Conservation (phyloP, 2,797 vertebrate genomes). For the Poeciliopsis gracilis region DNA sequence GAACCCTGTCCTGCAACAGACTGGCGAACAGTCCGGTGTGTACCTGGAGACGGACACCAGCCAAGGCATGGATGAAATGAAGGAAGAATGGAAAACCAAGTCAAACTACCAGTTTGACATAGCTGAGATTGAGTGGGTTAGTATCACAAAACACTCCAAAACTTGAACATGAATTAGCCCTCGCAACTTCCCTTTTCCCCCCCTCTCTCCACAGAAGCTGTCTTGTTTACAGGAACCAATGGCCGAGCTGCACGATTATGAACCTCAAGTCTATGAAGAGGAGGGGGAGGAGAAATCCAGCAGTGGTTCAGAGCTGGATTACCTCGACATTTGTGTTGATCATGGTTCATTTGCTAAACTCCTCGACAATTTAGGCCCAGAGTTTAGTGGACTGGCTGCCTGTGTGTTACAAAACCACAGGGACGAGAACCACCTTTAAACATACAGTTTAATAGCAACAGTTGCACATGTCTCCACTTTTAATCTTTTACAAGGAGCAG, state of each 20-base stretch:
- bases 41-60: too few species aligned
- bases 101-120: background rate
- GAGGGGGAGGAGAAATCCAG: constrained; percentile 35
- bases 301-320: constrained; percentile 43
- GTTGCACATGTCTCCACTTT: constrained; percentile 48
- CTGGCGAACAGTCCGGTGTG: too few species aligned
- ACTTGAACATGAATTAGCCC: background rate
- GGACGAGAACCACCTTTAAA: background rate
- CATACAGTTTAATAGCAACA: constrained; percentile 63
- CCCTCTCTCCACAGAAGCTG: constrained; percentile 52
- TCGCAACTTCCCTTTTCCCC: background rate
- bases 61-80: too few species aligned
- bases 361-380: constrained; percentile 44
- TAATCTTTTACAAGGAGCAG: constrained; percentile 27
- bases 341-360: background rate
- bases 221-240: constrained; percentile 15
- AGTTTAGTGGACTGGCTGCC: constrained; percentile 54
- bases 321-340: constrained; percentile 27
- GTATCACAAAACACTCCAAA: constrained; percentile 4
- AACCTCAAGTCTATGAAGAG: constrained; percentile 48
- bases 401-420: constrained; percentile 22
- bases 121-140: constrained; percentile 28
- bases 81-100: fast-evolving
- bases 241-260: constrained; percentile 20
- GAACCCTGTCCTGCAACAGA: fast-evolving